Evolutionary conservation across 2,113 vertebrate genomes (phyloP).

Genomic region (Prochilodus magdalenae): DNA sequence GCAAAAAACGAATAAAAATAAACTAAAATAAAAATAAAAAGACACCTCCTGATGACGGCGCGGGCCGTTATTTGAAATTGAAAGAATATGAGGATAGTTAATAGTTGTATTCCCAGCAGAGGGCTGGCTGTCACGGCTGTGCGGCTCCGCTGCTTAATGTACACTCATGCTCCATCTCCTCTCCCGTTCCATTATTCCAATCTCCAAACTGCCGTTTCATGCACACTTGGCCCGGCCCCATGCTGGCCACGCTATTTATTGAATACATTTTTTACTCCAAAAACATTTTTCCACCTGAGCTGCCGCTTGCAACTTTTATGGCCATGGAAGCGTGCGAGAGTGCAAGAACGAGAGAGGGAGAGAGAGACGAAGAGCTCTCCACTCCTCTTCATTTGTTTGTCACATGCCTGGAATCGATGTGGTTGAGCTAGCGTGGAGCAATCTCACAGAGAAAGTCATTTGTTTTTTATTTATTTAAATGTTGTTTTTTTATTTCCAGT

Average conservation of each 20-base stretch:
- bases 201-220: constrained; percentile 95
- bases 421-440: constrained; percentile 90
- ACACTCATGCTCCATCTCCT: constrained; percentile 98
- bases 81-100: constrained; percentile 97
- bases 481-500: constrained; percentile 65
- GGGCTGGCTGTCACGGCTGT: constrained; percentile 89
- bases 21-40: constrained; percentile 11
- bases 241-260: constrained; percentile 99
- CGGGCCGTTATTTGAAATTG: constrained; percentile 93
- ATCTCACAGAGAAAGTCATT: constrained; percentile 91
- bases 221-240: constrained; percentile 92
- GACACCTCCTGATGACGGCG: constrained; percentile 80
- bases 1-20: not conserved
- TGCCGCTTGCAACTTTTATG: constrained; percentile 96
- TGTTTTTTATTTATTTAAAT: constrained; percentile 60
- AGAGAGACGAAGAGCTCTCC: constrained; percentile 25
- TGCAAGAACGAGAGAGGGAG: constrained; percentile 24
- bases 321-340: constrained; percentile 77
- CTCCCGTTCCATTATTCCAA: constrained; percentile 91
- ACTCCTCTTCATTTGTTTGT: constrained; percentile 80
- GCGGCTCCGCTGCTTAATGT: constrained; percentile 97
- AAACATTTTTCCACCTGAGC: constrained; percentile 99
- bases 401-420: constrained; percentile 85
- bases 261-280: constrained; percentile 99
- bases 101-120: constrained; percentile 93